phyloP scores from a whole-genome alignment of 1,140 invertebrate species.

The Drosophila melanica region DNA sequence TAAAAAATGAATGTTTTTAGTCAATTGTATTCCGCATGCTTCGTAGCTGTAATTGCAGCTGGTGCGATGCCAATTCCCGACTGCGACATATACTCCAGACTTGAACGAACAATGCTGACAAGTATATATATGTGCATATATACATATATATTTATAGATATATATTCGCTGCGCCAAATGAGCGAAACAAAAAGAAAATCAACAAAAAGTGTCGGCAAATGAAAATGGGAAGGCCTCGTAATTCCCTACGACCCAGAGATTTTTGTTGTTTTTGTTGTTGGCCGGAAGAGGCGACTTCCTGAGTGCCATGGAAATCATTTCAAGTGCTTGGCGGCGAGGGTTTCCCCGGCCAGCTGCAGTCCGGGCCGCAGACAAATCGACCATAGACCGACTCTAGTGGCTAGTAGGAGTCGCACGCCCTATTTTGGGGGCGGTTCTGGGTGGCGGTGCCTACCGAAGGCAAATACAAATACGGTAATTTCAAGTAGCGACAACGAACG shows the following conservation, averaged over 20 bases:
- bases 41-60: constrained; percentile 32
- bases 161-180: constrained; percentile 41
- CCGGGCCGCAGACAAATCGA: constrained; percentile 41
- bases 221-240: constrained; percentile 27
- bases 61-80: constrained; percentile 44
- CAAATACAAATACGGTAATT: constrained; percentile 62
- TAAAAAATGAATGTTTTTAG: constrained; percentile 47
- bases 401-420: constrained; percentile 18
- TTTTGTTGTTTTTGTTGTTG: constrained; percentile 21
- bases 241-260: constrained; percentile 12
- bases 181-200: constrained; percentile 43
- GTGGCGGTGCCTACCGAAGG: constrained; percentile 25
- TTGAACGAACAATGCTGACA: constrained; percentile 38
- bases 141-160: constrained; percentile 7
- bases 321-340: constrained; percentile 30
- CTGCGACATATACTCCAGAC: constrained; percentile 54
- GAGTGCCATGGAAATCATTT: constrained; percentile 62
- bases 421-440: constrained; percentile 47
- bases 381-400: neutral
- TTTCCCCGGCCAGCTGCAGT: constrained; percentile 11
- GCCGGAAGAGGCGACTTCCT: constrained; percentile 61
- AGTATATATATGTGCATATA: constrained; percentile 4
- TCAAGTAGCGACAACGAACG: constrained; percentile 48
- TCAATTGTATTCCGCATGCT: constrained; percentile 39
- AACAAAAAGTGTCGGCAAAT: constrained; percentile 54